Conservation (phyloP, 2,113 vertebrate genomes). For the Canis aureus region DNA sequence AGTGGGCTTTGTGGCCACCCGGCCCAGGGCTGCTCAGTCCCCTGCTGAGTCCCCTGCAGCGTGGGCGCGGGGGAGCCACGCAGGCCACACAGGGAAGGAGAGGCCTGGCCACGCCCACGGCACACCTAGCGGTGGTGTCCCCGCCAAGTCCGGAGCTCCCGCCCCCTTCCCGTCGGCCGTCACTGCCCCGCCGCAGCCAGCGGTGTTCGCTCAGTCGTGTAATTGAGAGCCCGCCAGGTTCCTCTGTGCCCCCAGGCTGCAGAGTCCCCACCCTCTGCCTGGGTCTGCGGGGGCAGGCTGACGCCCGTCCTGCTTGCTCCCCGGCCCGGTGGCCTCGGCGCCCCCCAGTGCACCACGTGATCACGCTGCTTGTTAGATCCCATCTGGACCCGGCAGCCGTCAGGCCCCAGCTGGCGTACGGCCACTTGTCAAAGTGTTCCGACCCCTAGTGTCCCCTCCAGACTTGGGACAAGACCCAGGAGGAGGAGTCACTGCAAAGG, state of each 20-base stretch:
- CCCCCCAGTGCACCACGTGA: not conserved
- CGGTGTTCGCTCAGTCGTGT: not conserved
- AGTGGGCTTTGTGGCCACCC: not conserved
- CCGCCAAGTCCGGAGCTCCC: not conserved
- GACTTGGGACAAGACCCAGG: too few relatives aligned
- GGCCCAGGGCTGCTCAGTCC: not conserved
- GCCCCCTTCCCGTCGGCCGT: accelerated
- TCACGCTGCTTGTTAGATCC: not conserved
- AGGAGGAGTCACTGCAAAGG: too few relatives aligned
- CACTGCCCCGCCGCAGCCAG: too few relatives aligned
- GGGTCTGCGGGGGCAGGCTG: not conserved
- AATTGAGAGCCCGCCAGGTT: not conserved
- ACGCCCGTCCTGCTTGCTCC: not conserved
- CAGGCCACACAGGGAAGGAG: not conserved
- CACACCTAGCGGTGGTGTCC: accelerated
- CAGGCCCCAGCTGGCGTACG: slow-evolving; percentile 68
- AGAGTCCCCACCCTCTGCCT: not conserved
- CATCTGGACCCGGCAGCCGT: not conserved
- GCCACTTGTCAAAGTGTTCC: slow-evolving; percentile 61
- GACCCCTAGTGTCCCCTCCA: not conserved
- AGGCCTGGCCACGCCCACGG: too few relatives aligned
- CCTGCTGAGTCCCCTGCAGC: too few relatives aligned
- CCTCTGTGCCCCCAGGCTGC: not conserved
- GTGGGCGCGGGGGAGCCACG: not conserved
- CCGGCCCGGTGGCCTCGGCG: not conserved